These are phyloP conservation scores for Gasterosteus aculeatus DNA, from an alignment of 2,113 vertebrate species.

Conservation along the genomic window DNA sequence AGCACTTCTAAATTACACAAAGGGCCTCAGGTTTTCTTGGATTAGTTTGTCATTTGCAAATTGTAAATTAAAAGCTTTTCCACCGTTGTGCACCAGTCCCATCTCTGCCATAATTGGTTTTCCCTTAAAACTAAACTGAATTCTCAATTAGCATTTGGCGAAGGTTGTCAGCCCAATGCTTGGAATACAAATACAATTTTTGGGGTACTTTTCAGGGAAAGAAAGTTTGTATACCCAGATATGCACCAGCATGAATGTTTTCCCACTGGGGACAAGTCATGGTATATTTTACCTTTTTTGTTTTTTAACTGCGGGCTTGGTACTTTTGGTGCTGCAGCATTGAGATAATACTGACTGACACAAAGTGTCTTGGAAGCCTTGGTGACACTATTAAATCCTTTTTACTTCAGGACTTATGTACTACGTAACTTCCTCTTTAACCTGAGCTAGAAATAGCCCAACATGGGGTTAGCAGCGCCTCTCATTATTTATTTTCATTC, in stretches of 20 bases:
- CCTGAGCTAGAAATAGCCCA: neutral
- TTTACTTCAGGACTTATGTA: neutral
- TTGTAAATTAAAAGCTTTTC: neutral
- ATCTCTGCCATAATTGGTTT: neutral
- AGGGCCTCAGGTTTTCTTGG: neutral
- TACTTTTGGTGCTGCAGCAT: neutral
- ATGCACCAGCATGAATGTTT: neutral
- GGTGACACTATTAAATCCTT: neutral
- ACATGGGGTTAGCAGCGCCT: neutral
- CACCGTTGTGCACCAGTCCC: neutral
- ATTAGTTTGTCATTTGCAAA: neutral
- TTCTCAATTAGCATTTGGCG: neutral
- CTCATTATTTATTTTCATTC: neutral
- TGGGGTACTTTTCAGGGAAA: neutral
- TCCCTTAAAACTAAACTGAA: neutral
- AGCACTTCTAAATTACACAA: neutral
- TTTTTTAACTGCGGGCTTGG: neutral
- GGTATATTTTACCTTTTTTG: neutral
- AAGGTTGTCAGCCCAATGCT: neutral
- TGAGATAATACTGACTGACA: neutral
- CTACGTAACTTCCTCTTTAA: neutral
- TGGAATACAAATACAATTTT: constrained; percentile 6
- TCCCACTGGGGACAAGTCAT: neutral
- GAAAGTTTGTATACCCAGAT: neutral
- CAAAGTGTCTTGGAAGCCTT: neutral